Percentiles rank a stretch among this genome's conserved stretches.
These are phyloP conservation scores for Brachyrhaphis roseni DNA, from an alignment of 2,797 vertebrate species.

Conservation along the genomic window DNA sequence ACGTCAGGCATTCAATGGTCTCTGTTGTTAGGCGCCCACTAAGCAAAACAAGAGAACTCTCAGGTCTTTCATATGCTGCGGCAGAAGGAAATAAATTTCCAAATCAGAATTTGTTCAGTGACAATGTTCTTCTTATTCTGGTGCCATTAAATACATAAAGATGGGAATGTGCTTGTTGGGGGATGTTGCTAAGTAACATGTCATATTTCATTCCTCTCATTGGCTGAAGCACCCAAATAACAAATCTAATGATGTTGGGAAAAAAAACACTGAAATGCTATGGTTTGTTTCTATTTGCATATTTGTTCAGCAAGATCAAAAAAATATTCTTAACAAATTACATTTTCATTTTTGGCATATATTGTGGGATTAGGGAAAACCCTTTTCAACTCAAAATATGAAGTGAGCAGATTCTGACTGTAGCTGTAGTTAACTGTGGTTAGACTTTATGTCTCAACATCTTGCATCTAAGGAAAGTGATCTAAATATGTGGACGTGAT, in stretches of 20 bases:
- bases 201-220: neutral
- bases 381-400: neutral
- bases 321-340: neutral
- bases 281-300: neutral
- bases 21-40: slow-evolving; percentile 5
- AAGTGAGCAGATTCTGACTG: neutral
- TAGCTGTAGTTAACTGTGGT: neutral
- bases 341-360: neutral
- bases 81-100: neutral
- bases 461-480: neutral
- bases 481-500: neutral
- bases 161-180: neutral
- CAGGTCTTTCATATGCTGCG: neutral
- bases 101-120: neutral
- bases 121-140: neutral
- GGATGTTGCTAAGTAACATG: neutral
- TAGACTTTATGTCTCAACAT: neutral
- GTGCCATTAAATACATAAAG: neutral
- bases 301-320: neutral
- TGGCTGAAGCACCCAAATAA: neutral
- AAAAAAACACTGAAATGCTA: neutral
- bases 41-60: neutral
- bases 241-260: neutral
- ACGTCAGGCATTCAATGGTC: slow-evolving; percentile 1
- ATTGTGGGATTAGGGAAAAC: neutral